Conservation (phyloP, 2,797 vertebrate genomes). For the Petrocephalus schoutedeni region DNA sequence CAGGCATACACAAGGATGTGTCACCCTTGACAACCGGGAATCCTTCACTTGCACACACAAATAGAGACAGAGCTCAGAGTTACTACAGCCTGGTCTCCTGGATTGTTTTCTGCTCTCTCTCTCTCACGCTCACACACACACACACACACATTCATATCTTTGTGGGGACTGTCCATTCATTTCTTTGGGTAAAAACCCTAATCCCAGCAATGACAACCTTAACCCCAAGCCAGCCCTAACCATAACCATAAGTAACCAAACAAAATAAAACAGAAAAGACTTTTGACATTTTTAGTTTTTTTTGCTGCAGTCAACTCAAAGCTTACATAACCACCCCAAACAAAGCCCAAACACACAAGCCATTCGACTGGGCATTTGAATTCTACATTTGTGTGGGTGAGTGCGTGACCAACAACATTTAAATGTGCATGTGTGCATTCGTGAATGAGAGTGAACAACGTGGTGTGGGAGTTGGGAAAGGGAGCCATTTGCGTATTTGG, state of each 20-base stretch:
- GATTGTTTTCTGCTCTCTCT: too few species aligned
- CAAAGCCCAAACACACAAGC: neutral
- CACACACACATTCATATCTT: neutral
- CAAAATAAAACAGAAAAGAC: too few species aligned
- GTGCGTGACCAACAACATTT: constrained; percentile 18
- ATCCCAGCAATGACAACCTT: too few species aligned
- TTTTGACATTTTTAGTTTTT: too few species aligned
- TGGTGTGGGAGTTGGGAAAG: neutral
- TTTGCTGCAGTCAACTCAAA: neutral
- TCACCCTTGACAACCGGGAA: neutral
- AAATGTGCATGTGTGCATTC: constrained; percentile 11
- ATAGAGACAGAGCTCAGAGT: neutral
- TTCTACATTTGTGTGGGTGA: neutral
- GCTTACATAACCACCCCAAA: constrained; percentile 10
- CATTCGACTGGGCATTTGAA: neutral
- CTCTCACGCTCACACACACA: neutral
- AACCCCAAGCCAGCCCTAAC: too few species aligned
- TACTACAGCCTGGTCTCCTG: too few species aligned
- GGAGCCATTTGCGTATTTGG: neutral
- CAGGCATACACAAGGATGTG: neutral
- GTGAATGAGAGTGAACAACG: neutral
- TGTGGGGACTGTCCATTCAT: too few species aligned
- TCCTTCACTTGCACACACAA: neutral
- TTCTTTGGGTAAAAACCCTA: too few species aligned
- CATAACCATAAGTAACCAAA: too few species aligned